These are phyloP conservation scores for Opisthocomus hoazin DNA, from an alignment of 2,113 vertebrate species.

Conservation along the genomic window DNA sequence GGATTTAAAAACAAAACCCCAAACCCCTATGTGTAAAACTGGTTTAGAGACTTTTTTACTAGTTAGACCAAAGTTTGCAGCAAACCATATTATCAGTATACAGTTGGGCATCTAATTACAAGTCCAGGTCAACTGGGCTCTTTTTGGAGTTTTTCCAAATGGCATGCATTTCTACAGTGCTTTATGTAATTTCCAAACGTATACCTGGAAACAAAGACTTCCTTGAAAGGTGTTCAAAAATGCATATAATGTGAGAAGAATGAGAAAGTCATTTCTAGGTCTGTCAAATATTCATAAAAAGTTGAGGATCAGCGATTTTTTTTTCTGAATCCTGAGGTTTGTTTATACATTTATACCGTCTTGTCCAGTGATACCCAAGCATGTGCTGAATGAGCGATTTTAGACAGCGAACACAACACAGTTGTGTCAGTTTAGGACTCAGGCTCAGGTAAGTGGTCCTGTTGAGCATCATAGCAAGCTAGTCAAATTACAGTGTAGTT, in stretches of 20 bases:
- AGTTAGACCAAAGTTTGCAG: neutral
- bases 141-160: neutral
- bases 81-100: neutral
- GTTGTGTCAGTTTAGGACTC: neutral
- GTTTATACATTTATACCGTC: neutral
- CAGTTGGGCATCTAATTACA: neutral
- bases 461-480: neutral
- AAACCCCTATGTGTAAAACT: neutral
- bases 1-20: neutral
- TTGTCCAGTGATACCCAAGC: neutral
- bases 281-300: neutral
- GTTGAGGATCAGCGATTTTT: neutral
- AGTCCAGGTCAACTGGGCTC: neutral
- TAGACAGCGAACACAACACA: neutral
- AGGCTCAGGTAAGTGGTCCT: neutral
- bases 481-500: neutral
- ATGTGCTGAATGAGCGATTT: neutral
- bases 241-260: neutral
- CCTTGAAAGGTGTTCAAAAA: neutral
- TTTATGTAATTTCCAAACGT: neutral
- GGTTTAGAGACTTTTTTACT: neutral
- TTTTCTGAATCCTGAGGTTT: neutral
- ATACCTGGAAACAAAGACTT: neutral
- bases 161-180: neutral
- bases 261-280: neutral